phyloP scores from a whole-genome alignment of 2,888 invertebrate species.

The Phyllotreta cruciferae region DNA sequence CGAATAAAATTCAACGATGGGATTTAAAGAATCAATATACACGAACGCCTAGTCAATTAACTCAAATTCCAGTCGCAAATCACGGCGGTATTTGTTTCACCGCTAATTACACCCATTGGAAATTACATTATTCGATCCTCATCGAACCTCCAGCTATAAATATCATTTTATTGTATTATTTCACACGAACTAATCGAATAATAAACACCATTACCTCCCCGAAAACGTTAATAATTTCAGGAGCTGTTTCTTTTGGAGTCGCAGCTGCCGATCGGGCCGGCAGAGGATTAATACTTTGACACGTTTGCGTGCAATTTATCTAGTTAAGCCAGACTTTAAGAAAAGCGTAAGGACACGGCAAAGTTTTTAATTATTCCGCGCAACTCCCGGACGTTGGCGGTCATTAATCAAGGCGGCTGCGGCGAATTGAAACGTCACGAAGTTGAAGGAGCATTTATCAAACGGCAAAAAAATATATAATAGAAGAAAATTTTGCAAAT shows the following conservation, averaged over 20 bases:
- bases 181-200: not conserved
- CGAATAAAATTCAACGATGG: too few species aligned
- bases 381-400: slow-evolving; percentile 13
- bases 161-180: not conserved
- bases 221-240: too few species aligned
- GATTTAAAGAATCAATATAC: too few species aligned
- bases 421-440: slow-evolving; percentile 16
- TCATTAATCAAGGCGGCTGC: slow-evolving; percentile 31
- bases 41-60: too few species aligned
- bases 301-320: slow-evolving; percentile 32
- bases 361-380: slow-evolving; percentile 31
- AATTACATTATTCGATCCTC: too few species aligned
- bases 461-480: not conserved
- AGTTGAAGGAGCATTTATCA: slow-evolving; percentile 1
- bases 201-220: not conserved
- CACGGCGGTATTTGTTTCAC: too few species aligned
- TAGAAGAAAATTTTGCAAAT: too few species aligned
- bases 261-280: slow-evolving; percentile 28
- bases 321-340: slow-evolving; percentile 20
- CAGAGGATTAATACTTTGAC: slow-evolving; percentile 31
- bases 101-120: too few species aligned
- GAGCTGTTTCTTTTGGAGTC: not conserved
- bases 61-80: too few species aligned
- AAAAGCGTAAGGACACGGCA: slow-evolving; percentile 23
- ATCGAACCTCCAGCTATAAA: too few species aligned